phyloP scores from a whole-genome alignment of 2,888 invertebrate genomes.

The Athalia cordata region DNA sequence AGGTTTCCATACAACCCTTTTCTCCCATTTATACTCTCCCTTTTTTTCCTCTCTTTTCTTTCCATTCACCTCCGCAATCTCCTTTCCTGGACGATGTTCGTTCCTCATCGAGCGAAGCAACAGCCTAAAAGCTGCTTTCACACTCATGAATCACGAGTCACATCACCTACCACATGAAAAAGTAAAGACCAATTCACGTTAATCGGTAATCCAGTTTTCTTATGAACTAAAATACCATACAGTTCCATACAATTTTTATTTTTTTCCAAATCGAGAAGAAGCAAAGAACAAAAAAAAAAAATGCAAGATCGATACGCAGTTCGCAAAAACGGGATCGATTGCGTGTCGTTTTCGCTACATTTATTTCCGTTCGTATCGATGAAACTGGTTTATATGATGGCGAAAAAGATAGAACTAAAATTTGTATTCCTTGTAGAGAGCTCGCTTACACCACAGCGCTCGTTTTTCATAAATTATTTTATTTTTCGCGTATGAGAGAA shows the following conservation, averaged over 20 bases:
- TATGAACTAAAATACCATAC: no score
- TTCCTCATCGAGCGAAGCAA: conserved; percentile 21
- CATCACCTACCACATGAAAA: no score
- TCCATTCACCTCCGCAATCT: conserved; percentile 6
- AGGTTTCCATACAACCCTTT: background rate
- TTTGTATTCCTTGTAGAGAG: conserved; percentile 9
- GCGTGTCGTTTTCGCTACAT: background rate
- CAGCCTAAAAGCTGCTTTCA: conserved; percentile 11
- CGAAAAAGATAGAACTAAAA: conserved; percentile 3
- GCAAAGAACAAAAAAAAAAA: no score
- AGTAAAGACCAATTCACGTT: no score
- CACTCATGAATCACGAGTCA: no score
- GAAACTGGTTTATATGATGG: background rate
- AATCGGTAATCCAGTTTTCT: no score
- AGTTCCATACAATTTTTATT: no score
- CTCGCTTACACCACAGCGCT: background rate
- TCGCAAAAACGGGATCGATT: background rate
- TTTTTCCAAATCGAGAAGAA: no score
- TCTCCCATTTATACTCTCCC: background rate
- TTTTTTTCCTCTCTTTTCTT: background rate
- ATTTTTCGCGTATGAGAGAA: background rate
- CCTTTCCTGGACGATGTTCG: background rate
- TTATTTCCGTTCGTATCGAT: conserved; percentile 1
- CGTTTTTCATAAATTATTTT: conserved; percentile 1
- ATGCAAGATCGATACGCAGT: background rate